Percentiles rank a stretch among this genome's conserved stretches.
These are phyloP conservation scores for Zelleria hepariella DNA, from an alignment of 2,888 invertebrate genomes.

Conservation along the genomic window DNA sequence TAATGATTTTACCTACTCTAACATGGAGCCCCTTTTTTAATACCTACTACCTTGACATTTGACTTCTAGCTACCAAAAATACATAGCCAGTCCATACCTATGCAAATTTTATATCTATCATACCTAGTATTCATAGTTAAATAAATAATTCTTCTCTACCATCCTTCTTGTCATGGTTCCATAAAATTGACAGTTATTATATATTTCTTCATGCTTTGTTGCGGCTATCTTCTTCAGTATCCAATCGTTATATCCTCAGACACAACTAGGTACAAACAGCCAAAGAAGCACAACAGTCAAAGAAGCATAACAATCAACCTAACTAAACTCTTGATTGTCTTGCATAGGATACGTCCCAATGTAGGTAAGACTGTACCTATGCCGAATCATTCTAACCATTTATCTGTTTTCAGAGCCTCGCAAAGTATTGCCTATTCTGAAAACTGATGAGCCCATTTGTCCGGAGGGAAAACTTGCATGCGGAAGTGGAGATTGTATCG, in stretches of 20 bases:
- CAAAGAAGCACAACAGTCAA: neutral
- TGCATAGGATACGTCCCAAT: neutral
- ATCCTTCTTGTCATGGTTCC: neutral
- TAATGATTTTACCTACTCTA: too few species aligned
- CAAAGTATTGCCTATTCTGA: constrained; percentile 88
- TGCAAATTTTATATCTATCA: neutral
- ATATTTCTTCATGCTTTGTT: neutral
- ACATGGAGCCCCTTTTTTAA: too few species aligned
- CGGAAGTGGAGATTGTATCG: constrained; percentile 93
- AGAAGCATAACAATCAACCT: too few species aligned
- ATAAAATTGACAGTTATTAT: neutral
- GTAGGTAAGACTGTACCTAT: neutral
- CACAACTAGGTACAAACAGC: neutral
- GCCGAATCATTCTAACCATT: neutral
- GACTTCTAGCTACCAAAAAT: neutral
- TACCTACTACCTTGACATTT: too few species aligned
- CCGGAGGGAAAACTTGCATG: constrained; percentile 92
- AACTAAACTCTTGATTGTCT: neutral
- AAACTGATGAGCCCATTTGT: constrained; percentile 94
- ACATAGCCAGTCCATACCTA: too few species aligned
- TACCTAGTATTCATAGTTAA: neutral
- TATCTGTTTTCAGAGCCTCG: constrained; percentile 80
- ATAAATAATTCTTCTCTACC: neutral
- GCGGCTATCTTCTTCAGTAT: neutral
- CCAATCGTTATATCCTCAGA: neutral